phyloP scores from a whole-genome alignment of 64 coral and sea anemone genomes.

The Acropora yongei region DNA sequence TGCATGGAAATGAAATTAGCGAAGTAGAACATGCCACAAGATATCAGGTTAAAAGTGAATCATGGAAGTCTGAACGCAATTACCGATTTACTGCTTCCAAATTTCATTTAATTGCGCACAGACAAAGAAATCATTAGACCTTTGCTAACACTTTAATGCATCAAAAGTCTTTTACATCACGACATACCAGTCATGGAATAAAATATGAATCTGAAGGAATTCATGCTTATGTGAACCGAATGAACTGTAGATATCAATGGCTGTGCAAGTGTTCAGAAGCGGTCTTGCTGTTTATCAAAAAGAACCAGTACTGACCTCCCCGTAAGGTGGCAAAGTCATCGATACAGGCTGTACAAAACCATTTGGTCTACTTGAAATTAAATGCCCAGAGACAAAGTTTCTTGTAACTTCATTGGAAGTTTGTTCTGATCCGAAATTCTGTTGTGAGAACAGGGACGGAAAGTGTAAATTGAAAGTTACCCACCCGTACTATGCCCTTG shows the following conservation, averaged over 20 bases:
- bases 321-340: slow-evolving; percentile 47
- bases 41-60: not conserved
- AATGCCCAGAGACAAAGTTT: slow-evolving; percentile 46
- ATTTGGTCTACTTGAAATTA: slow-evolving; percentile 38
- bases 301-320: slow-evolving; percentile 10
- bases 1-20: not conserved
- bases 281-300: slow-evolving; percentile 24
- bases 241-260: slow-evolving; percentile 13
- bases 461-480: slow-evolving; percentile 24
- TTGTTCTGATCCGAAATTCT: slow-evolving; percentile 6
- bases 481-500: slow-evolving; percentile 15
- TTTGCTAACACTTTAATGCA: not conserved
- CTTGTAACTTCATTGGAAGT: slow-evolving; percentile 44
- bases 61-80: not conserved
- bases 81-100: not conserved
- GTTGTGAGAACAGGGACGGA: not conserved
- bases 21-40: not conserved
- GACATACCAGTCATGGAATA: slow-evolving; percentile 21
- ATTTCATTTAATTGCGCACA: not conserved
- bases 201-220: slow-evolving; percentile 42
- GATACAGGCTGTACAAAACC: slow-evolving; percentile 29
- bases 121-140: not conserved
- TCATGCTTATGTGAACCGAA: slow-evolving; percentile 1
- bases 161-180: not conserved
- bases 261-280: slow-evolving; percentile 4